A percentile compares a stretch with the other conserved stretches of the same genome.
phyloP scores from a whole-genome alignment of 2,888 invertebrate species.

The Pristionchus exspectatus region DNA sequence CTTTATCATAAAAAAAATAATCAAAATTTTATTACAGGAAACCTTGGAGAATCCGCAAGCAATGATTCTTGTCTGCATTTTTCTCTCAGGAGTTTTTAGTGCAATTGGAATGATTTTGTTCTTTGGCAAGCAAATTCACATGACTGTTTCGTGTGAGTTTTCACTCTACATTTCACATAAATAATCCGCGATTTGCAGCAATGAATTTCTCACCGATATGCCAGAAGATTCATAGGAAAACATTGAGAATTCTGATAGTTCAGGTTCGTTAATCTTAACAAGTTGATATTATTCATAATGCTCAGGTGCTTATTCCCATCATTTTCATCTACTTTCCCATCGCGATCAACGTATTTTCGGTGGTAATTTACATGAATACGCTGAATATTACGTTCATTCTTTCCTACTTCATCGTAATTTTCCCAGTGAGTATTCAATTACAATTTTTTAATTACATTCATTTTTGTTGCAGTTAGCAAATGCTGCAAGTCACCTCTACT shows the following conservation, averaged over 20 bases:
- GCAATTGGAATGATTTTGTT: neutral
- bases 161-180: neutral
- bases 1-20: neutral
- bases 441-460: neutral
- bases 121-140: neutral
- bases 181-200: neutral
- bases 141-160: neutral
- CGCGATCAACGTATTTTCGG: neutral
- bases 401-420: constrained; percentile 31
- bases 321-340: constrained; percentile 19
- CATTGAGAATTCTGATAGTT: constrained; percentile 13
- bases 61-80: neutral
- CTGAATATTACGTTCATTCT: constrained; percentile 3
- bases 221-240: neutral
- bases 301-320: constrained; percentile 3
- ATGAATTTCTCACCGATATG: neutral
- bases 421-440: neutral
- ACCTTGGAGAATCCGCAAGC: neutral
- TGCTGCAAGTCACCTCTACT: neutral
- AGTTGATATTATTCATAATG: neutral
- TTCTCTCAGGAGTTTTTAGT: neutral
- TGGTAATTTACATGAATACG: constrained; percentile 22
- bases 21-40: neutral
- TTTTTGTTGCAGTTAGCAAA: constrained; percentile 5
- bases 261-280: neutral